These are phyloP conservation scores for Hypomesus transpacificus DNA, from an alignment of 2,113 vertebrate genomes.

Conservation along the genomic window DNA sequence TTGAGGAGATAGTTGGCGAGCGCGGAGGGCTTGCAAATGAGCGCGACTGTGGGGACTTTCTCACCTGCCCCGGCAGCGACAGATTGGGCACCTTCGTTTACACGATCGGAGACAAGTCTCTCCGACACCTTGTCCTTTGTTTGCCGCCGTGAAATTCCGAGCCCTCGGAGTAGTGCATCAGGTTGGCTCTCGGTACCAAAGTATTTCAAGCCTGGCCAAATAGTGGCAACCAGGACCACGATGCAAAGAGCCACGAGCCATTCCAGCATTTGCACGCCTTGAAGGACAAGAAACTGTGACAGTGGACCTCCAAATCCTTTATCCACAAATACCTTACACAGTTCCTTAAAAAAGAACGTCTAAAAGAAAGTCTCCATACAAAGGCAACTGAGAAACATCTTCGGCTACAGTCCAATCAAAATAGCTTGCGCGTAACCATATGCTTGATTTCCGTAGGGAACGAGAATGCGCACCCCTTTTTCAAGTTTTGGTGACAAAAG, in stretches of 20 bases:
- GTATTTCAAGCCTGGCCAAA: constrained; percentile 64
- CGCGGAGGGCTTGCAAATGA: constrained; percentile 77
- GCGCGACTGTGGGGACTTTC: constrained; percentile 40
- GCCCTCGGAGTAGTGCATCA: constrained; percentile 32
- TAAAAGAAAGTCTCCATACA: neutral
- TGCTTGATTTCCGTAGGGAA: neutral
- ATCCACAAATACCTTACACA: neutral
- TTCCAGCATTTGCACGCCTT: constrained; percentile 69
- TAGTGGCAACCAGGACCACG: constrained; percentile 61
- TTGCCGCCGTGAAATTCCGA: constrained; percentile 33
- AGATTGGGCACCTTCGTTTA: constrained; percentile 7
- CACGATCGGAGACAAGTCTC: constrained; percentile 31
- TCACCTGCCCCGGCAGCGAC: neutral
- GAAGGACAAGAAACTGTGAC: neutral
- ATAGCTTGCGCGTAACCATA: constrained; percentile 1
- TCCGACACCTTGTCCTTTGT: constrained; percentile 23
- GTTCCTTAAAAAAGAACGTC: neutral
- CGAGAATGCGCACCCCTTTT: neutral
- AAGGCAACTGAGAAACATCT: neutral
- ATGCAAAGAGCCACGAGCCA: constrained; percentile 64
- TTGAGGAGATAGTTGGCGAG: constrained; percentile 76
- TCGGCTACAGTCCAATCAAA: neutral
- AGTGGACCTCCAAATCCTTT: neutral
- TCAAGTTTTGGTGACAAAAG: too few species aligned
- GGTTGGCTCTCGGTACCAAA: constrained; percentile 43